Evolutionary conservation across 2,113 vertebrate species (phyloP).

Genomic region (Petrocephalus zakoni): DNA sequence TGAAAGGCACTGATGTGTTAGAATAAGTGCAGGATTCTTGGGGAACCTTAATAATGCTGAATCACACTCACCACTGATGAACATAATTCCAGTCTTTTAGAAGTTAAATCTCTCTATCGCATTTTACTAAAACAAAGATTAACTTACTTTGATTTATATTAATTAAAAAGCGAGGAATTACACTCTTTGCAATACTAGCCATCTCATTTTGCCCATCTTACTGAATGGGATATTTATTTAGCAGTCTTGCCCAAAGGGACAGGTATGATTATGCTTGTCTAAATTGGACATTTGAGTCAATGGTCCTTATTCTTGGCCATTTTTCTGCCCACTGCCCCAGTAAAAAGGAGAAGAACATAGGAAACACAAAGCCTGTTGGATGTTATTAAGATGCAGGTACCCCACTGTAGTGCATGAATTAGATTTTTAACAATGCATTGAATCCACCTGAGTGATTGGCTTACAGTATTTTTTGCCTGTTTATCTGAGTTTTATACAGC

Average conservation of each 20-base stretch:
- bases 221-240: background rate
- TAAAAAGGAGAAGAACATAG: background rate
- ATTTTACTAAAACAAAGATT: background rate
- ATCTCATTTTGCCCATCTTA: background rate
- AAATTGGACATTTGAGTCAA: background rate
- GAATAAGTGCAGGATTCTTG: background rate
- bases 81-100: background rate
- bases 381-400: background rate
- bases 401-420: background rate
- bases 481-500: background rate
- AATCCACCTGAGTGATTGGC: background rate
- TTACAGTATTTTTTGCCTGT: background rate
- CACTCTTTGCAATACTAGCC: background rate
- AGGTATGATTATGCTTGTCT: background rate
- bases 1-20: slow-evolving; percentile 17
- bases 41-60: background rate
- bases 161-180: background rate
- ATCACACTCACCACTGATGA: background rate
- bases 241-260: background rate
- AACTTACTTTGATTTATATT: background rate
- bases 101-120: background rate
- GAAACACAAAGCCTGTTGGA: background rate
- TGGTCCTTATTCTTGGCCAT: background rate
- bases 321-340: background rate
- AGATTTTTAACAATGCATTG: background rate